Evolutionary conservation across 2,888 invertebrate genomes (phyloP).

Genomic region (Caenorhabditis sp.): DNA sequence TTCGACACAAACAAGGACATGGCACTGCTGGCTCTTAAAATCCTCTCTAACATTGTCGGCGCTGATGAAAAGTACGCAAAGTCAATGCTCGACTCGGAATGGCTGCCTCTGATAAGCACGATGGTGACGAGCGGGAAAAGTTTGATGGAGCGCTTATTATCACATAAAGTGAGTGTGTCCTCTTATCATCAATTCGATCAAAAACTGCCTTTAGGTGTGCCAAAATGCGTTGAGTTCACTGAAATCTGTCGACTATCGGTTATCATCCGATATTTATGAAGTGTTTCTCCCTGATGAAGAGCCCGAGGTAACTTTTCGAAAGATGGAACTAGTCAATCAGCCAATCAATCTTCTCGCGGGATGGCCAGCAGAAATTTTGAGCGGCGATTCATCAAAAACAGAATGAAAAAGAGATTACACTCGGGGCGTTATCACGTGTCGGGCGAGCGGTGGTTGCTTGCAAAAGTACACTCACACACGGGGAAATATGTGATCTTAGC

Average conservation of each 20-base stretch:
- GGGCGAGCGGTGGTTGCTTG: constrained; percentile 7
- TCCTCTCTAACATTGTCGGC: constrained; percentile 71
- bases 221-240: constrained; percentile 70
- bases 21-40: constrained; percentile 63
- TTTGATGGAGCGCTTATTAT: constrained; percentile 66
- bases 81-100: constrained; percentile 65
- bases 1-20: constrained; percentile 50
- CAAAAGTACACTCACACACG: constrained; percentile 8
- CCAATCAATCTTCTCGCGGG: no score
- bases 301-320: constrained; percentile 50
- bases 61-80: constrained; percentile 65
- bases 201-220: constrained; percentile 59
- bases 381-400: constrained; percentile 31
- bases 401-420: constrained; percentile 34
- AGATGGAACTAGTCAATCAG: no score
- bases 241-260: constrained; percentile 53
- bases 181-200: background rate
- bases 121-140: constrained; percentile 64
- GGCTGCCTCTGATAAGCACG: constrained; percentile 69
- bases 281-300: constrained; percentile 63
- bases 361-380: constrained; percentile 3
- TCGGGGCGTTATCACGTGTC: constrained; percentile 29
- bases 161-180: constrained; percentile 67
- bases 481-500: no score
- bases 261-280: constrained; percentile 72